Conservation (phyloP, 2,888 invertebrate species). For the Galeopsomyia nigrocyanea region DNA sequence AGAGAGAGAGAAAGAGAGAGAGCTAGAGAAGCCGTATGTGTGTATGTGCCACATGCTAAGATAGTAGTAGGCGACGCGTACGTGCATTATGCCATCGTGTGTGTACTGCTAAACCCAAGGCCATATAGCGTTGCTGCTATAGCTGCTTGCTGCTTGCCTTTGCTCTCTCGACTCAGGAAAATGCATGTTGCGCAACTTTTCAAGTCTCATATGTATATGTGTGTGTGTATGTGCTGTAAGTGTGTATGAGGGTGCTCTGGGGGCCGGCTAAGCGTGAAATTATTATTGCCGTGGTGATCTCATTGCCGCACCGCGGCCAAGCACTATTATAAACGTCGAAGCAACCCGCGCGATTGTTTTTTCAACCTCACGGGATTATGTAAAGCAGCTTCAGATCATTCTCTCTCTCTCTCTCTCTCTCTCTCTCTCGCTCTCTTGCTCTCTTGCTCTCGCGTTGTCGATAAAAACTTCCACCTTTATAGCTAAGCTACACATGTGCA, state of each 20-base stretch:
- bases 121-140: slow-evolving; percentile 56
- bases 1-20: slow-evolving; percentile 1
- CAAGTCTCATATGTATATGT: neutral
- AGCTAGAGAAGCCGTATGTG: neutral
- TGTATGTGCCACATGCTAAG: slow-evolving; percentile 18
- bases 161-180: neutral
- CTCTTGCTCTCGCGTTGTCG: no score
- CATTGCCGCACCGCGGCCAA: slow-evolving; percentile 57
- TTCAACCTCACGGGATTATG: slow-evolving; percentile 12
- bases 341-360: no score
- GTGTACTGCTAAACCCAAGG: slow-evolving; percentile 59
- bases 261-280: slow-evolving; percentile 59
- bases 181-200: no score
- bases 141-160: slow-evolving; percentile 48
- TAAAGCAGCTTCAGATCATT: slow-evolving; percentile 26
- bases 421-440: slow-evolving; percentile 7
- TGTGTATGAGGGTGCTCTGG: slow-evolving; percentile 59
- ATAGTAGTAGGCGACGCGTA: slow-evolving; percentile 50
- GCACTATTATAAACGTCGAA: no score
- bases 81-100: slow-evolving; percentile 65
- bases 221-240: slow-evolving; percentile 52
- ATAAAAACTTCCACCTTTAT: neutral
- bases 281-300: slow-evolving; percentile 65
- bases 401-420: slow-evolving; percentile 3
- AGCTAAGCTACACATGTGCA: neutral